Evolutionary conservation across 2,113 vertebrate genomes (phyloP), one percentile per base, ranked within the genome.

Genomic region (Gallinago paraguaiae): DNA sequence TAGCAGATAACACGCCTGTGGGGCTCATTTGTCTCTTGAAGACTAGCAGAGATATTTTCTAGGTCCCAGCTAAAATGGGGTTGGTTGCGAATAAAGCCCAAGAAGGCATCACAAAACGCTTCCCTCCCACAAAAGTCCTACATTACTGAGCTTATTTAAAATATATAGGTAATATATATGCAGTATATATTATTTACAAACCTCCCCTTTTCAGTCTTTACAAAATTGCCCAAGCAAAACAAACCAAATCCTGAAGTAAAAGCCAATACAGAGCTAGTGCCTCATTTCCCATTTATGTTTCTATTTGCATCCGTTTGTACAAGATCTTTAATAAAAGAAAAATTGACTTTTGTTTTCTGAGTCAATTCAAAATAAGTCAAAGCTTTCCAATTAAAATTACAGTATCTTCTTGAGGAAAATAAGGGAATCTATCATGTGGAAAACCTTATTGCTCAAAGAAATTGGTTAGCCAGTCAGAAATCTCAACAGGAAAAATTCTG

Each of bases 321-420:
- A 64, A 71, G 41, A 70, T 77, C 53, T 86, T 91, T 86, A 82
- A 93, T 70, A 35, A 68, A 93, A 90, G 46, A 82, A 94, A 90
- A 94, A 92, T 41, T 91, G 82, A 90, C 61, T 95, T 82, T 45
- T 77, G 33, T 77, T 93, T 92, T 71, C 84, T 37, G 35, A 90
- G 93, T 91, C 8, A 1, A 91, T 88, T 70, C 69, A 82, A 69
- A 93, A 72, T 67, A 71, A 33, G 79, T 68, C 81, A 94, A 80
- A 94, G 83, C 83, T 82, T 94, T 94, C 90, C 80, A 93, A 93
- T 96, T 96, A 96, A 95, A 95, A 90, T 88, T 76, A 88, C 43
- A 83, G 84, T 93, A 92, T 90, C 76, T 95, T 84, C 85, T 64
- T n/a, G 22, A 85, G 72, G 63, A 96, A 92, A 93, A 82, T 89